A percentile compares a stretch with the other conserved stretches of the same genome.
Conservation (phyloP, 2,113 vertebrate genomes). For the Tragulus kanchil region DNA sequence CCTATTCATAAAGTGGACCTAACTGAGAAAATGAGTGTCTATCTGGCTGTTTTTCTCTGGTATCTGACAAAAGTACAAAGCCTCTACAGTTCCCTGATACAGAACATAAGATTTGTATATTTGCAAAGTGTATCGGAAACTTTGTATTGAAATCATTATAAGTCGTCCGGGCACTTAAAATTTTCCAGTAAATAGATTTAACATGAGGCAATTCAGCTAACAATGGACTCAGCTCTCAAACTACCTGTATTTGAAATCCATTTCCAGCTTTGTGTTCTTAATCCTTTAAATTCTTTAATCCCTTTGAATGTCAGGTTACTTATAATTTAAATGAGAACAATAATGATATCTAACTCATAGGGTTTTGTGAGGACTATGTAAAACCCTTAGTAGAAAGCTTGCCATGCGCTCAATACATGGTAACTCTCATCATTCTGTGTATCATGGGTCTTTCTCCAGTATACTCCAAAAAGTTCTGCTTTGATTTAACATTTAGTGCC, state of each 20-base stretch:
- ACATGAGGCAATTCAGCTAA: neutral
- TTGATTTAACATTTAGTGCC: neutral
- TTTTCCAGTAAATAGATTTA: neutral
- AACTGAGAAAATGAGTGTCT: slow-evolving; percentile 51
- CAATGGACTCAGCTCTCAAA: neutral
- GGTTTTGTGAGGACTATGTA: neutral
- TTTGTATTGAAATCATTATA: neutral
- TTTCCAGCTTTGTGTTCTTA: neutral
- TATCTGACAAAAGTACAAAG: slow-evolving; percentile 27
- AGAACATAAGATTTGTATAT: slow-evolving; percentile 31
- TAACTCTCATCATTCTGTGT: neutral
- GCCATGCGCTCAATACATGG: neutral
- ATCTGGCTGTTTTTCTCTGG: slow-evolving; percentile 40
- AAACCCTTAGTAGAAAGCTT: neutral
- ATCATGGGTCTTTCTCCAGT: neutral
- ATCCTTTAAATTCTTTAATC: neutral
- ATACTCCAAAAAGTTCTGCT: neutral
- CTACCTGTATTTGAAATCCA: neutral
- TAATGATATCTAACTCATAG: neutral
- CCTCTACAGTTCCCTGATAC: neutral
- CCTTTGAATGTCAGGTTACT: neutral
- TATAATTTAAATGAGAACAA: neutral
- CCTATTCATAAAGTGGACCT: slow-evolving; percentile 6
- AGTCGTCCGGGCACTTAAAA: neutral
- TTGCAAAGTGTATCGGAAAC: neutral